These are phyloP conservation scores for Halictus ligatus DNA, from an alignment of 2,888 invertebrate genomes.

Conservation along the genomic window DNA sequence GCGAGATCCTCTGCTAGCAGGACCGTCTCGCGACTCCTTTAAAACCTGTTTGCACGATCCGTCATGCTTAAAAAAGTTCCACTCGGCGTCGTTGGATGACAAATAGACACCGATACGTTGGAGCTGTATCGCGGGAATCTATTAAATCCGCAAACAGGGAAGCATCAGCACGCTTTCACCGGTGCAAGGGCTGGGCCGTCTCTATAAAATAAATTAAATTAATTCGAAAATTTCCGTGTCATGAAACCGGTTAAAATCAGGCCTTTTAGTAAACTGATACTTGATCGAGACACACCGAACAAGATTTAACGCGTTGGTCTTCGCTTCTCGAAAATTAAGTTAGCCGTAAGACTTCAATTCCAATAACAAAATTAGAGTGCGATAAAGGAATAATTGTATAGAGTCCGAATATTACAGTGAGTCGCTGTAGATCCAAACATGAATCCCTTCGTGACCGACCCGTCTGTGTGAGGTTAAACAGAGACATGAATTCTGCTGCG, in stretches of 20 bases:
- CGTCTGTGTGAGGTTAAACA: not conserved
- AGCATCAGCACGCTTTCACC: not conserved
- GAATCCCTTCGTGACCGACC: no score
- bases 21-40: not conserved
- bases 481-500: not conserved
- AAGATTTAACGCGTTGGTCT: no score
- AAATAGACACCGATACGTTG: not conserved
- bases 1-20: not conserved
- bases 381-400: no score
- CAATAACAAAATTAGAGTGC: no score
- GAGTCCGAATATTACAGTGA: no score
- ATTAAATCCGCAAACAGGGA: constrained; percentile 24
- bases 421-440: no score
- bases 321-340: no score
- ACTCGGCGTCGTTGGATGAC: not conserved
- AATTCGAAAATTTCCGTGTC: not conserved
- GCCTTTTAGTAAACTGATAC: not conserved
- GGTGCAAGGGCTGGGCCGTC: not conserved
- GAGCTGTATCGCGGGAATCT: constrained; percentile 27
- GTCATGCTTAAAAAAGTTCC: constrained; percentile 40
- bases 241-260: not conserved
- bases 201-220: not conserved
- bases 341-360: no score
- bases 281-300: no score
- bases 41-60: constrained; percentile 40